A percentile compares a stretch with the other conserved stretches of the same genome.
Evolutionary conservation across 92 coral and sea anemone species (phyloP).

Genomic region (Phenganax stokvisi): DNA sequence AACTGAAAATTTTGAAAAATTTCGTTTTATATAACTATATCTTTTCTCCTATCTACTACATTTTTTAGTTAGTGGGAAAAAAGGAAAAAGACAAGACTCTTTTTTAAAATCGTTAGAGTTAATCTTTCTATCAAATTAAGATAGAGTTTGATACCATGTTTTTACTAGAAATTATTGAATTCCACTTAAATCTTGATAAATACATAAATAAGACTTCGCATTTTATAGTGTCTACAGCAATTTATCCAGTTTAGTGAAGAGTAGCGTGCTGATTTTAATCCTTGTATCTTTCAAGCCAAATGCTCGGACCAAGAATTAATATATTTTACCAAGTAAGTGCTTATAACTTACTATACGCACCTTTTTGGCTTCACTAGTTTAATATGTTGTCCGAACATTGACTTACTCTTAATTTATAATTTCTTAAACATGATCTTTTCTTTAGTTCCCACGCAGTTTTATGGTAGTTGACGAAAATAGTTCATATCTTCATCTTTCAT

Average conservation of each 20-base stretch:
- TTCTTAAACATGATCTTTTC: too few species aligned
- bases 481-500: slow-evolving; percentile 15
- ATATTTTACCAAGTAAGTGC: neutral
- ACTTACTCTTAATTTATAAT: too few species aligned
- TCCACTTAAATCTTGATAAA: neutral
- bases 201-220: neutral
- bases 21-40: too few species aligned
- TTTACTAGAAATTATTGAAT: neutral
- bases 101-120: too few species aligned
- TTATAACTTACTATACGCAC: neutral
- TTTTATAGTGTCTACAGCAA: neutral
- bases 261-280: neutral
- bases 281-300: neutral
- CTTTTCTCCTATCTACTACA: too few species aligned
- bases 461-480: neutral
- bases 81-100: too few species aligned
- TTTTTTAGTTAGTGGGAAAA: too few species aligned
- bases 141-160: neutral
- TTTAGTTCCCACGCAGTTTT: too few species aligned
- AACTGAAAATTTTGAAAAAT: too few species aligned
- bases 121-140: too few species aligned
- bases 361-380: neutral
- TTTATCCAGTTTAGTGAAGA: neutral
- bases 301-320: neutral
- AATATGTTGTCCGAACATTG: neutral